Evolutionary conservation across 2,888 invertebrate genomes (phyloP).

Genomic region (Cerceris rybyensis): DNA sequence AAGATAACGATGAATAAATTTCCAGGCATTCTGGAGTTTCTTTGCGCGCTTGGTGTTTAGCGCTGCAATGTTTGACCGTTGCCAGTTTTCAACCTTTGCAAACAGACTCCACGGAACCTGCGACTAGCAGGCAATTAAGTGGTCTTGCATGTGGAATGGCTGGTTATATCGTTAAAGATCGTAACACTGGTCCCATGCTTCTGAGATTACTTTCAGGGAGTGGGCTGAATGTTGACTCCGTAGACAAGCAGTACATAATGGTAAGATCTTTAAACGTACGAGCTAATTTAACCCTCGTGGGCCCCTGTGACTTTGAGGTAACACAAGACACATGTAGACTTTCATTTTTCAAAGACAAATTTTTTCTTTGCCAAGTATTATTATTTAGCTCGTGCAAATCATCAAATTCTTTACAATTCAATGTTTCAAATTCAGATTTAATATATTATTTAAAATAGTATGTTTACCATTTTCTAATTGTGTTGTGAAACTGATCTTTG

Average conservation of each 20-base stretch:
- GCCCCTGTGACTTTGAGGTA: no score
- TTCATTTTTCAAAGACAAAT: no score
- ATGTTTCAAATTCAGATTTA: no score
- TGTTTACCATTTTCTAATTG: no score
- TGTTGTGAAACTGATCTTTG: no score
- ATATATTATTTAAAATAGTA: no score
- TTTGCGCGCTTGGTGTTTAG: slow-evolving; percentile 90
- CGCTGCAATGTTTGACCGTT: slow-evolving; percentile 89
- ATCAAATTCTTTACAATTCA: no score
- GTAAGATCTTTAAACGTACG: slow-evolving; percentile 53
- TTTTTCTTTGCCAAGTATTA: no score
- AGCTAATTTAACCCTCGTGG: no score
- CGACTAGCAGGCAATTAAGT: slow-evolving; percentile 74
- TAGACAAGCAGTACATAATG: slow-evolving; percentile 84
- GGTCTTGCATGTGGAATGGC: slow-evolving; percentile 84
- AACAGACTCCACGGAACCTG: slow-evolving; percentile 70
- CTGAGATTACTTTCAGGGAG: slow-evolving; percentile 87
- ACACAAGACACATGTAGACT: no score
- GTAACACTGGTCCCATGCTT: slow-evolving; percentile 87
- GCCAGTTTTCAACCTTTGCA: slow-evolving; percentile 85
- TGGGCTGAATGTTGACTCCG: slow-evolving; percentile 83
- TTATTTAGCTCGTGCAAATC: no score
- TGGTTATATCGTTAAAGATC: slow-evolving; percentile 86
- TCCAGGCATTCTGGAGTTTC: slow-evolving; percentile 86
- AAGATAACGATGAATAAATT: slow-evolving; percentile 15